These are phyloP conservation scores for Cyanoderma ruficeps DNA, from an alignment of 2,113 vertebrate species.

Conservation along the genomic window DNA sequence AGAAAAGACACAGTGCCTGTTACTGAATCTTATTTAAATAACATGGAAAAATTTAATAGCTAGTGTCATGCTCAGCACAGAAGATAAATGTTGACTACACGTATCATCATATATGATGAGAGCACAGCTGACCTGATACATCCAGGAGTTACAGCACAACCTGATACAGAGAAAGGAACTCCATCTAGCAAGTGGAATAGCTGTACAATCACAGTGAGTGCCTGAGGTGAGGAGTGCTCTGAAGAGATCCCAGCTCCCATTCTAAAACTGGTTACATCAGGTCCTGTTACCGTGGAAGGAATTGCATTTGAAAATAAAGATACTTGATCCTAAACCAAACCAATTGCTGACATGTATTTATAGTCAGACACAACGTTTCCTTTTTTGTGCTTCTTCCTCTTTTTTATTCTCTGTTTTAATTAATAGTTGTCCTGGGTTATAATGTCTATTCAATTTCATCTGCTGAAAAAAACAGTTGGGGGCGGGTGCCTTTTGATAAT, in stretches of 20 bases:
- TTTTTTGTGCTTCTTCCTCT: not conserved
- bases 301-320: not conserved
- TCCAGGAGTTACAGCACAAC: not conserved
- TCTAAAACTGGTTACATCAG: accelerated
- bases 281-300: accelerated
- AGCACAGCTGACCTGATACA: not conserved
- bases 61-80: not conserved
- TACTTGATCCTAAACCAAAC: not conserved
- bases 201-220: not conserved
- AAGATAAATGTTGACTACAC: not conserved
- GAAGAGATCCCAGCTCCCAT: not conserved
- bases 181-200: not conserved
- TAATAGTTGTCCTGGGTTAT: too few species aligned
- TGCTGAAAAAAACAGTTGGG: too few species aligned
- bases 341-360: not conserved
- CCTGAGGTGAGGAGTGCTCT: not conserved
- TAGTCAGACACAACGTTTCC: not conserved
- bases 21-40: slow-evolving; percentile 16
- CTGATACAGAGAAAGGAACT: not conserved
- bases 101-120: not conserved
- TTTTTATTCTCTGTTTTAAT: not conserved
- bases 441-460: too few species aligned
- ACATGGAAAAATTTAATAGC: not conserved
- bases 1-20: not conserved
- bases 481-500: too few species aligned